These are phyloP conservation scores for Montipora cactus DNA, from an alignment of 64 coral and sea anemone species.

Conservation along the genomic window DNA sequence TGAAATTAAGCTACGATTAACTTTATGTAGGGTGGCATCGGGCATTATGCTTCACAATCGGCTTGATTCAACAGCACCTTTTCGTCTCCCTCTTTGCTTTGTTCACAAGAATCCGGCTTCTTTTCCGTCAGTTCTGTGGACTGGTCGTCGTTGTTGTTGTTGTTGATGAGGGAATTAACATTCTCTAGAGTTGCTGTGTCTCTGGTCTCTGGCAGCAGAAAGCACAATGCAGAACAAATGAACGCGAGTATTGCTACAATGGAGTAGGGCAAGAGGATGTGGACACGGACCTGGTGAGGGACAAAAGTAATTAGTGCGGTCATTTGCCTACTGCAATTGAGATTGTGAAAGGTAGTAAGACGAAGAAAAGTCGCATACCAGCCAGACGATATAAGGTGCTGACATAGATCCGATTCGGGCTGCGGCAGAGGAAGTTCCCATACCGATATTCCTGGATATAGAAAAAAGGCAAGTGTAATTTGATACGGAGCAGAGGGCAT, in stretches of 20 bases:
- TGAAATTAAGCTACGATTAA: too few relatives aligned
- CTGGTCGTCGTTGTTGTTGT: too few relatives aligned
- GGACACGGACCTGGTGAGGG: constrained; percentile 70
- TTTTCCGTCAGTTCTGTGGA: background rate
- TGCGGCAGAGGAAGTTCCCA: constrained; percentile 74
- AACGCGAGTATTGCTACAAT: constrained; percentile 57
- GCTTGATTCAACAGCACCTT: background rate
- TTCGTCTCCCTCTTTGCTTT: constrained; percentile 2
- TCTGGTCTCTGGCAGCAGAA: constrained; percentile 77
- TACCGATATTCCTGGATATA: constrained; percentile 55
- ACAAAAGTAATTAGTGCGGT: background rate
- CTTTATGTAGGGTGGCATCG: too few relatives aligned
- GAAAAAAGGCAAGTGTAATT: too few relatives aligned
- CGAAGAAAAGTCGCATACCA: constrained; percentile 43
- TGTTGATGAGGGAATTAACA: constrained; percentile 38
- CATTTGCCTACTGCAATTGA: too few relatives aligned
- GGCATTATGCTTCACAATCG: background rate
- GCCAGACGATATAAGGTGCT: constrained; percentile 73
- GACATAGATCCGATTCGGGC: constrained; percentile 71
- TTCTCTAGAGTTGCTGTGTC: constrained; percentile 69
- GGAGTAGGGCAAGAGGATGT: constrained; percentile 75
- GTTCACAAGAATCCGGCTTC: background rate
- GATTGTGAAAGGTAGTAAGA: background rate
- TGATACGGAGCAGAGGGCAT: too few relatives aligned
- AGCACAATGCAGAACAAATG: constrained; percentile 55